Base-by-base conservation (phyloP, 2,888 invertebrate species). In the Amiota communis region DNA sequence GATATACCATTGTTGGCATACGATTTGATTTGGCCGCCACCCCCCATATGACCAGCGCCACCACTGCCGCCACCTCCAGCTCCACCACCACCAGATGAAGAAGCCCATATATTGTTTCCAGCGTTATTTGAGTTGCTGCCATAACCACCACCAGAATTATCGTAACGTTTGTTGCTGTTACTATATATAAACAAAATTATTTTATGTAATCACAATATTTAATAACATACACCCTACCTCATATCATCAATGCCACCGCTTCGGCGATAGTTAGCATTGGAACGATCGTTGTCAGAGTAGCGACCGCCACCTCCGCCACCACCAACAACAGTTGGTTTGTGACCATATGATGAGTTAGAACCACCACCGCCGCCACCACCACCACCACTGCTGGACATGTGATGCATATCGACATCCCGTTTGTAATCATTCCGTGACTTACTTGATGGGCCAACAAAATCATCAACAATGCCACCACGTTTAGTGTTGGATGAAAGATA, bases 371-470 rank as follows among this genome's bases (percentile, higher is more conserved):
- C n/a, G 1, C 47, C 63, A 46, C 36, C 63, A 46, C 74, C 72
- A 65, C 61, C 48, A 71, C 76, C 70, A 68, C 77, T 78, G 68
- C 78, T 77, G 47, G 79, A 81, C 72, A 89, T 78, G 75, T 87
- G 89, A 64, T 86, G 88, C n/a, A 89, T 85, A 64, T 89, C 89
- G 11, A 88, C 87, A 15, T 89, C 89, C n/a, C 89, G 87, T 51
- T 89, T 89, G 70, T 89, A 86, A 1, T 85, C 85, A 36, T 83
- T 83, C 9, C 85, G 82, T 8, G 78, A 75, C 8, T 77, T 56
- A 10, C 61, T 47, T 68, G 82, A 81, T 17, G 87, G 79, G 8
- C 78, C 76, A 1, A 78, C 69, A 68, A 87, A 87, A 48, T 87
- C 88, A 71, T 87, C 75, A 11, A 75, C 75, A n/a, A n/a, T n/a